Percentiles rank a stretch among this genome's conserved stretches.
phyloP scores from a whole-genome alignment of 2,113 vertebrate genomes.

The Ptilonorhynchus violaceus region DNA sequence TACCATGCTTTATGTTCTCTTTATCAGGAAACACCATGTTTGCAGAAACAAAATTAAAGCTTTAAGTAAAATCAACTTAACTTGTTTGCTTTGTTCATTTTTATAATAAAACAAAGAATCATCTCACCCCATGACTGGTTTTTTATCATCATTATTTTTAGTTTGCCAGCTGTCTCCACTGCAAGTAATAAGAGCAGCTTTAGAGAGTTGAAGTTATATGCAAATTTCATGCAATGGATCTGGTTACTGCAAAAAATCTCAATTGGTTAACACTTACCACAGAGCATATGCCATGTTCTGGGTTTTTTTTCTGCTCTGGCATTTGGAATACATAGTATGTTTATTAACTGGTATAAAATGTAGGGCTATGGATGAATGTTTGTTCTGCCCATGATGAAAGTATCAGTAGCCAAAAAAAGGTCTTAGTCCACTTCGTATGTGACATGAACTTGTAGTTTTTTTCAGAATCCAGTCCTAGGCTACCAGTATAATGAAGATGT shows the following conservation, averaged over 20 bases:
- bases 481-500: background rate
- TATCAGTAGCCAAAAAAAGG: background rate
- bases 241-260: background rate
- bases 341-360: background rate
- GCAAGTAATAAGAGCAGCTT: background rate
- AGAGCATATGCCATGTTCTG: background rate
- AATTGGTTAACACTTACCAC: background rate
- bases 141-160: background rate
- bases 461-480: background rate
- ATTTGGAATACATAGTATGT: background rate
- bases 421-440: background rate
- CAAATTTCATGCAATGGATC: background rate
- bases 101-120: background rate
- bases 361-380: background rate
- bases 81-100: background rate
- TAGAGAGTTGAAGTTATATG: background rate
- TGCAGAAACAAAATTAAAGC: background rate
- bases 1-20: background rate
- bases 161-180: background rate
- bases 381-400: background rate
- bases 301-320: background rate
- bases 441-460: background rate
- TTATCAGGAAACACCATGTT: background rate
- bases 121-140: fast-evolving
- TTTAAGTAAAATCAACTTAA: background rate